Evolutionary conservation across 2,888 invertebrate genomes (phyloP).

Genomic region (Caenorhabditis sp.): DNA sequence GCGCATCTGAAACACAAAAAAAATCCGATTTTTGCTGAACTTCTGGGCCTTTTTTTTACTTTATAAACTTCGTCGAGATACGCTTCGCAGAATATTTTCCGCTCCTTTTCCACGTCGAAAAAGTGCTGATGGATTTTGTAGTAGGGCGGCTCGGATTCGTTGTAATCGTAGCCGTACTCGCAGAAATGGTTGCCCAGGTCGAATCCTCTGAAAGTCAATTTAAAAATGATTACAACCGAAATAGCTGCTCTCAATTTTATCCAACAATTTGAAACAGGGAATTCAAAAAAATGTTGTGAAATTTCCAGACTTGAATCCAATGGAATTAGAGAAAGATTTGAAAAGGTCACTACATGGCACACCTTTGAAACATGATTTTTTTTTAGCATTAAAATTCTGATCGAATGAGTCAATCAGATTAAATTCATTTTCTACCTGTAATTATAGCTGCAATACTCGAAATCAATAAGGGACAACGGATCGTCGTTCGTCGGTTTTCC

Average conservation of each 20-base stretch:
- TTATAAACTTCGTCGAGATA: conserved; percentile 66
- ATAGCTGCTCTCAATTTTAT: too few species aligned
- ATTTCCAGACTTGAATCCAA: too few species aligned
- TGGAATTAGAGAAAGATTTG: too few species aligned
- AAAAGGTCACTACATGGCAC: too few species aligned
- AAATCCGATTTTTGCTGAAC: neutral
- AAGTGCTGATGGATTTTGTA: conserved; percentile 65
- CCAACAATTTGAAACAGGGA: neutral
- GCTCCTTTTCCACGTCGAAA: conserved; percentile 60
- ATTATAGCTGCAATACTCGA: conserved; percentile 69
- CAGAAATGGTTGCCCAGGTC: conserved; percentile 71
- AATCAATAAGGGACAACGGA: conserved; percentile 66
- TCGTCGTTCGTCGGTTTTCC: conserved; percentile 51
- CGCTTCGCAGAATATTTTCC: conserved; percentile 60
- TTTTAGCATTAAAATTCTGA: too few species aligned
- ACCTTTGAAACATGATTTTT: neutral
- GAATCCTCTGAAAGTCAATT: conserved; percentile 61
- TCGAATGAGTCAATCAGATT: too few species aligned
- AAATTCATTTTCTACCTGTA: conserved; percentile 55
- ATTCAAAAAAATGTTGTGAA: neutral
- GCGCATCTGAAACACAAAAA: conserved; percentile 54
- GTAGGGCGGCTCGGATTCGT: conserved; percentile 56
- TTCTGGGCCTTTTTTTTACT: too few species aligned
- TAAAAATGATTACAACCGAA: too few species aligned
- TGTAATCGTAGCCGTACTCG: conserved; percentile 68